Conservation (phyloP, 2,113 vertebrate genomes). For the Pitta sordida region DNA sequence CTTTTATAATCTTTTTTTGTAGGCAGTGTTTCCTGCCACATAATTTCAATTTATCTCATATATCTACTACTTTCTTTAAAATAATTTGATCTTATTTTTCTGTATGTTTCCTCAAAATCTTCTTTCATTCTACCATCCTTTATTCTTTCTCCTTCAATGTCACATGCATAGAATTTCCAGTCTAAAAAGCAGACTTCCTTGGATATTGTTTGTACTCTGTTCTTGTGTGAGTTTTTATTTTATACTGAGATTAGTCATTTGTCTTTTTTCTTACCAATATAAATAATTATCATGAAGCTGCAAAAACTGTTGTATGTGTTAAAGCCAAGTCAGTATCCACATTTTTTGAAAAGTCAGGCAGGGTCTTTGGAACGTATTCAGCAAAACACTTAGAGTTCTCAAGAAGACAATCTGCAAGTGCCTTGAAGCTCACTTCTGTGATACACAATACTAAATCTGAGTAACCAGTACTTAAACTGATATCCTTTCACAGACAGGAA, state of each 20-base stretch:
- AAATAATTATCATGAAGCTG: neutral
- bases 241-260: neutral
- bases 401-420: conserved; percentile 34
- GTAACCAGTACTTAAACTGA: conserved; percentile 37
- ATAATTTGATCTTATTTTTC: neutral
- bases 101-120: neutral
- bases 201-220: neutral
- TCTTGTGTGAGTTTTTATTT: neutral
- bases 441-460: conserved; percentile 16
- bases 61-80: neutral
- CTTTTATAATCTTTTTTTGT: neutral
- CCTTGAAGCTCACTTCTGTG: conserved; percentile 13
- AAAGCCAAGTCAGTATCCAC: neutral
- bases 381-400: conserved; percentile 41
- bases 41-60: neutral
- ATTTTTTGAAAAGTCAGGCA: neutral
- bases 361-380: conserved; percentile 50
- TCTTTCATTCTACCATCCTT: neutral
- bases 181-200: neutral
- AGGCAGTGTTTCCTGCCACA: neutral
- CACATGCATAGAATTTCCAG: neutral
- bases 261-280: neutral
- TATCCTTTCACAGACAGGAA: conserved; percentile 54
- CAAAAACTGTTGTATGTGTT: neutral
- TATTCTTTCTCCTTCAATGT: neutral